Evolutionary conservation across 2,888 invertebrate genomes (phyloP), one percentile per base, ranked within the genome.

Genomic region (Eumacrocentrus americanus): DNA sequence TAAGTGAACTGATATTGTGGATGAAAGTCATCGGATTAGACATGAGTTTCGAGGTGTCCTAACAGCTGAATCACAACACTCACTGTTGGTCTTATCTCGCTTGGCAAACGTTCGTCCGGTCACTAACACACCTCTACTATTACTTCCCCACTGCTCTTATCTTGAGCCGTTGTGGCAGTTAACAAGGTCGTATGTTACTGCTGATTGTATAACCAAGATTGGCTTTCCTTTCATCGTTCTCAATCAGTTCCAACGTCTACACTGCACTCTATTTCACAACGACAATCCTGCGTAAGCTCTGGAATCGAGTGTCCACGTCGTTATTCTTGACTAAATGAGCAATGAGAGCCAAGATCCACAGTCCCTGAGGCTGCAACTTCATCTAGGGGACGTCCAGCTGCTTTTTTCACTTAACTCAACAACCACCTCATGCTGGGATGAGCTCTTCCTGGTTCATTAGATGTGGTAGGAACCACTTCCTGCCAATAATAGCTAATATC

Each of bases 351-450:
- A 5, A 46, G n/a, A 22, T n/a, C 18, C 47, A 35, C 53, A 16
- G 57, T 52, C 42, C 50, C 35, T 35, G 35, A 42, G 4, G 51
- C 42, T 44, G 22, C 46, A 34, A 56, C 22, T 42, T 29, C 29
- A 25, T 40, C 2, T 3, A 12, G 42, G 23, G 57, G 77, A 76
- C 76, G 77, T 64, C 78, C 70, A 62, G 74, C 72, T 63, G 78
- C 61, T 74, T 72, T 74, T 73, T 78, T 75, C 76, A 78, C 79
- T 79, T 74, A 78, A 77, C 71, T 70, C 74, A 72, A 77, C 76
- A 77, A 67, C 20, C 54, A 54, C 60, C 56, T 55, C 60, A 35
- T 44, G 47, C 63, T 64, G 58, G 54, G 46, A 23, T 46, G 3
- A 25, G 23, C 51, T 29, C 48, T 50, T 52, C 40, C 25, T 22